Conservation (phyloP, 2,113 vertebrate genomes). For the Lepisosteus osseus region DNA sequence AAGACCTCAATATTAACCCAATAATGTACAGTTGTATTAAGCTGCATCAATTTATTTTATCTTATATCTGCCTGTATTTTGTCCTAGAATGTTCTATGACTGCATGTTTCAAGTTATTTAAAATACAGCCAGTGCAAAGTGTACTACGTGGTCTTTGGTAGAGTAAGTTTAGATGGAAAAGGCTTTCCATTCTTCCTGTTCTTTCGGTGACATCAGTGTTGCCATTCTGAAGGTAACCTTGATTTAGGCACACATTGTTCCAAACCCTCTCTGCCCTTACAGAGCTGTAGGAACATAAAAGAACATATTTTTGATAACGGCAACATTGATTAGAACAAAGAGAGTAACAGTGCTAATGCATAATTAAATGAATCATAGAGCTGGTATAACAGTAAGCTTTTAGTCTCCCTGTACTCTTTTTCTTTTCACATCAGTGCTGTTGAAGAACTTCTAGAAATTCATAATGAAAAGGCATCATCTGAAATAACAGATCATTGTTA, state of each 20-base stretch:
- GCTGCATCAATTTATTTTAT: background rate
- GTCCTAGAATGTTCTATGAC: background rate
- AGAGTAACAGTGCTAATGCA: background rate
- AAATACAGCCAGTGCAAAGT: background rate
- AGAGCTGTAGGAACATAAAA: background rate
- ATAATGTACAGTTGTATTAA: no score
- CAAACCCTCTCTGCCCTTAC: background rate
- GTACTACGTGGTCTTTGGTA: no score
- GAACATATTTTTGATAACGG: background rate
- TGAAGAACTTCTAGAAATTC: background rate
- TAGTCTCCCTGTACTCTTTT: background rate
- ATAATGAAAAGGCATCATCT: conserved; percentile 5
- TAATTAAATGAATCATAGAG: conserved; percentile 13
- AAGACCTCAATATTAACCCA: no score
- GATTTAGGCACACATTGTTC: background rate
- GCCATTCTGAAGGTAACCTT: background rate
- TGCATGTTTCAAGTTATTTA: background rate
- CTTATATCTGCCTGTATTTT: no score
- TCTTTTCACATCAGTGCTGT: background rate
- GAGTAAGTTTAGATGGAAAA: background rate
- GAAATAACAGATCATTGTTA: conserved; percentile 4
- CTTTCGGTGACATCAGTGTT: background rate
- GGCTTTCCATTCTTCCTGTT: background rate
- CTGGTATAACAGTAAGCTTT: conserved; percentile 1
- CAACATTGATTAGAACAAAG: conserved; percentile 8